Percentiles rank a stretch among this genome's conserved stretches.
Conservation (phyloP, 2,797 vertebrate species). For the Gallinago nigripennis region DNA sequence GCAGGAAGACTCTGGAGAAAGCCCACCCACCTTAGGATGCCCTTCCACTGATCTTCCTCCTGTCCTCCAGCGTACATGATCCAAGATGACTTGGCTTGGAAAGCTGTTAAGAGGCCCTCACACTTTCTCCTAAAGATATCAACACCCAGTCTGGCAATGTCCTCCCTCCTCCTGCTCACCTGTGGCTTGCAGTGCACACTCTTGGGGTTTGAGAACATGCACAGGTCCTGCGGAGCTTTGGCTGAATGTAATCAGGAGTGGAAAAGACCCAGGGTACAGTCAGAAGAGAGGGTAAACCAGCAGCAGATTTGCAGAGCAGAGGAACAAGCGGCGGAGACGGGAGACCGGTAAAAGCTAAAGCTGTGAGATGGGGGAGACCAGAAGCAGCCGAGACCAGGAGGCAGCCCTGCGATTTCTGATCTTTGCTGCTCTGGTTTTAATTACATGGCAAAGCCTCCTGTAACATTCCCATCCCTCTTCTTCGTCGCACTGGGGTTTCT, state of each 20-base stretch:
- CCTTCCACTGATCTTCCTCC: neutral
- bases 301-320: neutral
- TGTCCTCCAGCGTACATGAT: neutral
- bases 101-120: neutral
- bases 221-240: neutral
- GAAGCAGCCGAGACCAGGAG: neutral
- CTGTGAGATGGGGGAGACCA: neutral
- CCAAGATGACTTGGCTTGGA: neutral
- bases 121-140: neutral
- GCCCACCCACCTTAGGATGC: neutral
- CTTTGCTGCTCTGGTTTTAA: constrained; percentile 9
- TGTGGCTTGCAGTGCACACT: neutral
- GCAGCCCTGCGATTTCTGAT: neutral
- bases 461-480: neutral
- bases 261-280: neutral
- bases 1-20: neutral
- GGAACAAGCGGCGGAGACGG: neutral
- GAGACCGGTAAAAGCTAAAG: neutral
- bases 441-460: neutral
- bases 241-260: neutral
- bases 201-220: neutral
- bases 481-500: neutral
- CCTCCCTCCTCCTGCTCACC: neutral
- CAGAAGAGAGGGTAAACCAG: neutral
- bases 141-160: neutral